phyloP scores from a whole-genome alignment of 2,113 vertebrate genomes.

The Cyanocitta stelleri region DNA sequence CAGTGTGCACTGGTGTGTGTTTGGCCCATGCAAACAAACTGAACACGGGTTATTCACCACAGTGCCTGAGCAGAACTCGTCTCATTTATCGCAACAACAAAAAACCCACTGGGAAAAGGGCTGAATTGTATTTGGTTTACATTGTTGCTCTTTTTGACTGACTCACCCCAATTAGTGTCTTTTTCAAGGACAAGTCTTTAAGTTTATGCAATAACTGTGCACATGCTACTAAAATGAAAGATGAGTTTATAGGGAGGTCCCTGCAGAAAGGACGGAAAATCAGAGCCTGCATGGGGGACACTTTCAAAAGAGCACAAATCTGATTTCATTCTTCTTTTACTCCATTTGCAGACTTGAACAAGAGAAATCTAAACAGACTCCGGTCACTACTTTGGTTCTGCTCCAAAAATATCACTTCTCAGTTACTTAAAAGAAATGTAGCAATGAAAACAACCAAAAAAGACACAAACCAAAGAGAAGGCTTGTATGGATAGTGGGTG shows the following conservation, averaged over 20 bases:
- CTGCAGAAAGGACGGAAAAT: neutral
- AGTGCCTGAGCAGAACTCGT: neutral
- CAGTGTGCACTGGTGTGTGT: fast-evolving
- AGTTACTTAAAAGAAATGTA: neutral
- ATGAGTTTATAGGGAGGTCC: neutral
- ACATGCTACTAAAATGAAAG: neutral
- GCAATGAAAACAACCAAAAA: neutral
- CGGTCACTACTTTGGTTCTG: neutral
- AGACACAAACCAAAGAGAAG: neutral
- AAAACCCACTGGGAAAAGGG: neutral
- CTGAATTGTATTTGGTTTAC: neutral
- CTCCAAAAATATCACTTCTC: neutral
- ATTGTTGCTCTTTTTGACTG: neutral
- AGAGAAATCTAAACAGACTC: neutral
- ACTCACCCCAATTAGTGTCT: neutral
- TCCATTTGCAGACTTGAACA: neutral
- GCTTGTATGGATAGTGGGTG: neutral
- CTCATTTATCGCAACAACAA: neutral
- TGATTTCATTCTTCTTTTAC: neutral
- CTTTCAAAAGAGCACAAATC: neutral
- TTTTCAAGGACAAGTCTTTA: neutral
- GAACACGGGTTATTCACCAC: neutral
- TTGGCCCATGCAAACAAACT: neutral
- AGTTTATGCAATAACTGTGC: neutral
- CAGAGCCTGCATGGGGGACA: neutral